These are phyloP conservation scores for Enoplosus armatus DNA, from an alignment of 2,797 vertebrate genomes.

Conservation along the genomic window DNA sequence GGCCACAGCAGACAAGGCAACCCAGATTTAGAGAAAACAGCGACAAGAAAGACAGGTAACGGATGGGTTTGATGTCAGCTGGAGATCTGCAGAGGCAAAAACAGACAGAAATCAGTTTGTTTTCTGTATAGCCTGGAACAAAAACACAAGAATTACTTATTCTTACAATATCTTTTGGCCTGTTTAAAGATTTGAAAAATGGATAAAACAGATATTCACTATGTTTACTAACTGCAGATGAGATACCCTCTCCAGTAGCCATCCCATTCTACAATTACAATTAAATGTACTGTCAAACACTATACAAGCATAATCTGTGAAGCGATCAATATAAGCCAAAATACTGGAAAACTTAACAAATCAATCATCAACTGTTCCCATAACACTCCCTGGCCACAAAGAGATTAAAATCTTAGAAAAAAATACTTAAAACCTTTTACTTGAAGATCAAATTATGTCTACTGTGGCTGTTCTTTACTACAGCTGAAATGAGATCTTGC, in stretches of 20 bases:
- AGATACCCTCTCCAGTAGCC: not conserved
- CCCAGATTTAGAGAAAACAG: constrained; percentile 32
- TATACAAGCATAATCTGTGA: constrained; percentile 1
- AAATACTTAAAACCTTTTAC: constrained; percentile 38
- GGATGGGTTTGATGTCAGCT: constrained; percentile 32
- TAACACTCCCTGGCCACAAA: constrained; percentile 9
- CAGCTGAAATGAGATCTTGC: constrained; percentile 65
- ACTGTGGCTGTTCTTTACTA: constrained; percentile 60
- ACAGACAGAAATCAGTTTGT: constrained; percentile 48
- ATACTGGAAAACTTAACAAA: constrained; percentile 5
- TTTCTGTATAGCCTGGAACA: not conserved
- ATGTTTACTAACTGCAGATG: not conserved
- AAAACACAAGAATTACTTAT: not conserved
- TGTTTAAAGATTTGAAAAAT: not conserved
- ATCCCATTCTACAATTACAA: not conserved
- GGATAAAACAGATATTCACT: not conserved
- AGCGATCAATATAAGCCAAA: constrained; percentile 3
- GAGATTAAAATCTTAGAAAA: constrained; percentile 33
- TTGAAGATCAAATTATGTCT: constrained; percentile 66
- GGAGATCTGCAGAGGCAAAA: constrained; percentile 75
- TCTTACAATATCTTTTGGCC: not conserved
- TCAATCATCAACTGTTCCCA: constrained; percentile 15
- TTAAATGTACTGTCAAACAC: constrained; percentile 4
- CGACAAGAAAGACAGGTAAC: constrained; percentile 11
- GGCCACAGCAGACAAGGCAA: constrained; percentile 57